Percentiles rank a stretch among this genome's conserved stretches.
phyloP scores from a whole-genome alignment of 2,797 vertebrate species.

The Arnoldichthys spilopterus region DNA sequence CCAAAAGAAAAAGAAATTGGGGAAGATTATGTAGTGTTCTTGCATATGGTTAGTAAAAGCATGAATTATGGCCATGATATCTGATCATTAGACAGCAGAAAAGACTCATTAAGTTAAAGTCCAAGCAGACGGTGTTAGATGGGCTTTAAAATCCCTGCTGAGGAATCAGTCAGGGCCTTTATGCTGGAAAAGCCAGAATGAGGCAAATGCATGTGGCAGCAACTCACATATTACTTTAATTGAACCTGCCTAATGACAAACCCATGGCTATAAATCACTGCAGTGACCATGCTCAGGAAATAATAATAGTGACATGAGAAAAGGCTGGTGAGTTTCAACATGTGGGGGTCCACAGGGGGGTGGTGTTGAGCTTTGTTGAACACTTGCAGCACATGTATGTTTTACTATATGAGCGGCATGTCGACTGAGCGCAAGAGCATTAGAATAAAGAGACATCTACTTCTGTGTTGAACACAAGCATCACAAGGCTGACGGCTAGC shows the following conservation, averaged over 20 bases:
- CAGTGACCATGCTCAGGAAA: slow-evolving; percentile 17
- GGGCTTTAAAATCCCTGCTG: neutral
- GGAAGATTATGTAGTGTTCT: slow-evolving; percentile 51
- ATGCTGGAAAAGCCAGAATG: neutral
- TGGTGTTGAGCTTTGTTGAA: slow-evolving; percentile 86
- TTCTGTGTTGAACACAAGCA: slow-evolving; percentile 31
- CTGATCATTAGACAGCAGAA: slow-evolving; percentile 15
- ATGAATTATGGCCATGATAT: slow-evolving; percentile 30
- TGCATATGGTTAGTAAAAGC: slow-evolving; percentile 28
- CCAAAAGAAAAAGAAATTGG: neutral
- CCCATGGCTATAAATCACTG: slow-evolving; percentile 28
- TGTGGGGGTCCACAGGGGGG: slow-evolving; percentile 86
- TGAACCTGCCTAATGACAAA: slow-evolving; percentile 30
- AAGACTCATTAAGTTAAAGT: neutral
- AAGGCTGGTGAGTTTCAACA: slow-evolving; percentile 68
- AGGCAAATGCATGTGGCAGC: slow-evolving; percentile 17
- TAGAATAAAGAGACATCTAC: slow-evolving; percentile 53
- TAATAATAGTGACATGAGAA: slow-evolving; percentile 58
- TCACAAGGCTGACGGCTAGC: slow-evolving; percentile 53
- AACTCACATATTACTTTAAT: slow-evolving; percentile 30
- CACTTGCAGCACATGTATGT: slow-evolving; percentile 38
- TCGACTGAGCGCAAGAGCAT: slow-evolving; percentile 52
- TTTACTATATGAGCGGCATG: slow-evolving; percentile 56
- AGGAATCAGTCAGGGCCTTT: slow-evolving; percentile 11
- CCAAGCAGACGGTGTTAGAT: neutral